Evolutionary conservation across 2,888 invertebrate species (phyloP).

Genomic region (Ashinkailepas kermadecensis): DNA sequence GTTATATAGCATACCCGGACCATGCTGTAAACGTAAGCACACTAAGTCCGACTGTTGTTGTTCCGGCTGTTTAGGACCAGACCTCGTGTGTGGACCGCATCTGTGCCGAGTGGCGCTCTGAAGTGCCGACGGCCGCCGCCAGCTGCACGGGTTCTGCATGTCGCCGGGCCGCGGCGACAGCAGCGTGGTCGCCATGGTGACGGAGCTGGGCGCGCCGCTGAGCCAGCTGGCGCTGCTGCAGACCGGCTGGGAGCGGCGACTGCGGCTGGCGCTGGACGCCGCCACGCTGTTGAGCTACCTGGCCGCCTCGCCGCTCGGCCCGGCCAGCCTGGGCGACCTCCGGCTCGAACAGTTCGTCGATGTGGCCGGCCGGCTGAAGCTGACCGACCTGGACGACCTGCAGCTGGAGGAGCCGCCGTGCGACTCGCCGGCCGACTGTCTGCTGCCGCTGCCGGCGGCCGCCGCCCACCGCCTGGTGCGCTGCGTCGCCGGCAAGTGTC

Average conservation of each 20-base stretch:
- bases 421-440: not conserved
- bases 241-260: constrained; percentile 24
- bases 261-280: constrained; percentile 23
- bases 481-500: not conserved
- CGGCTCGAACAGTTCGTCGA: constrained; percentile 25
- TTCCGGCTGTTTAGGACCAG: too few species aligned
- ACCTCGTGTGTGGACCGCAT: too few species aligned
- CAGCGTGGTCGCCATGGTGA: constrained; percentile 24
- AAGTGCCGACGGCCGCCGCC: not conserved
- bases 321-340: constrained; percentile 23
- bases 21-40: too few species aligned
- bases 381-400: constrained; percentile 26
- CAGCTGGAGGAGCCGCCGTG: constrained; percentile 24
- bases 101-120: too few species aligned
- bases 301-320: constrained; percentile 16
- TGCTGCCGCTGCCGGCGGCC: constrained; percentile 10
- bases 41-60: too few species aligned
- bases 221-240: constrained; percentile 27
- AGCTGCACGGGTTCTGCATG: constrained; percentile 13
- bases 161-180: constrained; percentile 16
- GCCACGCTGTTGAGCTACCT: constrained; percentile 21
- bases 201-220: constrained; percentile 28
- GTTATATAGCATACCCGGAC: too few species aligned
- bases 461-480: not conserved
- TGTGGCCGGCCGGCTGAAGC: constrained; percentile 20